phyloP scores from a whole-genome alignment of 2,113 vertebrate species.

The Lagenorhynchus albirostris region DNA sequence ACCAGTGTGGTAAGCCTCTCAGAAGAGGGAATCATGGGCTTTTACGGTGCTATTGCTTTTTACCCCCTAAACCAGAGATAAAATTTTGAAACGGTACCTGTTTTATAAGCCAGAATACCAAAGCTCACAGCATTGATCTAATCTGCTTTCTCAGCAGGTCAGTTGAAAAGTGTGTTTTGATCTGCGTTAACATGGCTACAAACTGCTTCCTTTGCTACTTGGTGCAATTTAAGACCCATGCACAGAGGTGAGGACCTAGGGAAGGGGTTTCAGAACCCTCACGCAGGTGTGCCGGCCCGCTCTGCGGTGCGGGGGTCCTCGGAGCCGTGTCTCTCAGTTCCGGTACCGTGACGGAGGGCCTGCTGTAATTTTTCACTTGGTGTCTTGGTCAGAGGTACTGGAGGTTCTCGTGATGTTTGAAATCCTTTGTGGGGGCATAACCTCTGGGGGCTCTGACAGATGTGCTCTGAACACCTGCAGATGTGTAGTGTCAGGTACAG shows the following conservation, averaged over 20 bases:
- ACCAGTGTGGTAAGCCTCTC: too few species aligned
- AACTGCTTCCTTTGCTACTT: rapidly evolving
- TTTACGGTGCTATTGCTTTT: not conserved
- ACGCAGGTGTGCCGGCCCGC: rapidly evolving
- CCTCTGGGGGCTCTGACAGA: constrained; percentile 36
- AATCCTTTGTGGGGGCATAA: constrained; percentile 36
- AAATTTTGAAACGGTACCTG: not conserved
- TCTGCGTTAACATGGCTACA: not conserved
- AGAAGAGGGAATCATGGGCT: rapidly evolving
- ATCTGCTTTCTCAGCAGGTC: not conserved
- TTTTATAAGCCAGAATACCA: not conserved
- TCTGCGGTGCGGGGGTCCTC: rapidly evolving
- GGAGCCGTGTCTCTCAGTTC: too few species aligned
- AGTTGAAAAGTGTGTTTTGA: rapidly evolving
- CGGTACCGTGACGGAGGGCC: too few species aligned
- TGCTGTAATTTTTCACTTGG: not conserved
- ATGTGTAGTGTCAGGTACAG: constrained; percentile 51
- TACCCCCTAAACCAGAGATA: too few species aligned
- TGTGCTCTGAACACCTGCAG: constrained; percentile 66
- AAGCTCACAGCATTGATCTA: rapidly evolving
- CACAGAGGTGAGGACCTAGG: too few species aligned
- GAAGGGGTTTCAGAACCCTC: rapidly evolving
- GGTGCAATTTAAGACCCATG: rapidly evolving
- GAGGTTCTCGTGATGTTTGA: constrained; percentile 9
- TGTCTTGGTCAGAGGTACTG: constrained; percentile 45